These are phyloP conservation scores for Anser cygnoides DNA, from an alignment of 2,113 vertebrate genomes.

Conservation along the genomic window DNA sequence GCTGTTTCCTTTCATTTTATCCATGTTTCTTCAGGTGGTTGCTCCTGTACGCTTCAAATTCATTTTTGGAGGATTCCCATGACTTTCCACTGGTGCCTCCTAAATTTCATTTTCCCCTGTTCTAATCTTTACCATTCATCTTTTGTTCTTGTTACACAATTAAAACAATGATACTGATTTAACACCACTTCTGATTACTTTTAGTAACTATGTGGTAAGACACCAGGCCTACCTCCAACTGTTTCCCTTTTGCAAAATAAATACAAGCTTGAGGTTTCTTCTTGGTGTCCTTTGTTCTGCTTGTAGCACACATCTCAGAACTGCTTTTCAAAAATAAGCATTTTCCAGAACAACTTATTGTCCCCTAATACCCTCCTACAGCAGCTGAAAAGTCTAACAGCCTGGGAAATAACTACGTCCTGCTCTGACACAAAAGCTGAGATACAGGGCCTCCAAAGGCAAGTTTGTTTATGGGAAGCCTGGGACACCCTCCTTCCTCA, in stretches of 20 bases:
- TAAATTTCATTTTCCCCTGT: not conserved
- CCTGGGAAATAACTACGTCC: not conserved
- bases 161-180: not conserved
- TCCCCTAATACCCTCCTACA: not conserved
- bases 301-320: not conserved
- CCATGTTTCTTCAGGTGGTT: not conserved
- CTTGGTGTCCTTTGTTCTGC: not conserved
- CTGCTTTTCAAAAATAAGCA: not conserved
- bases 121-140: not conserved
- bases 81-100: not conserved
- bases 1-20: not conserved
- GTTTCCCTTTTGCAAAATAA: not conserved
- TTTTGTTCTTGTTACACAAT: not conserved
- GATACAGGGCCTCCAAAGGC: not conserved
- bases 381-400: not conserved
- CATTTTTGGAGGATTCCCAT: fast-evolving
- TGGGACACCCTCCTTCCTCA: not conserved
- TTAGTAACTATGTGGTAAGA: not conserved
- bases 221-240: not conserved
- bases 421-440: not conserved
- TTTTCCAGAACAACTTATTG: not conserved
- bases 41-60: not conserved
- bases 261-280: not conserved
- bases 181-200: not conserved
- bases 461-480: not conserved